Base-by-base conservation (phyloP, 2,113 vertebrate species). In the Tupaia chinensis region DNA sequence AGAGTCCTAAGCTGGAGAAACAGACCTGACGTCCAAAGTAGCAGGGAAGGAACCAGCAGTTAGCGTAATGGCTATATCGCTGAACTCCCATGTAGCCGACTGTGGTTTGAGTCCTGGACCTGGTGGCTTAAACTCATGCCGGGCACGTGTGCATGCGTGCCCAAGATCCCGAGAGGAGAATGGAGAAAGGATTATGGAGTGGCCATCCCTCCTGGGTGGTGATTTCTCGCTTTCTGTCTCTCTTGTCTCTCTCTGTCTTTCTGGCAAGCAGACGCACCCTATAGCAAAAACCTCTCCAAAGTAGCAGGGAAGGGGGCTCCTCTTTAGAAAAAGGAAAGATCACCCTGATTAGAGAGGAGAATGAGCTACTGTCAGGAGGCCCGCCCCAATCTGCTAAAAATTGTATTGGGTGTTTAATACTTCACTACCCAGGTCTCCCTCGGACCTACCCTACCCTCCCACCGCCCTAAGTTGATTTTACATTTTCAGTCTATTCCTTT, bases 251-350 rank as follows among this genome's bases (percentile, higher is more conserved):
- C 44, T 44, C 44, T 44, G 44, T 44, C 44, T 44, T 44, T 44
- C 44, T 44, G 44, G 44, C 44, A 44, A 44, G 44, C 44, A 5
- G 44, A 44, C 3, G 44, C 44, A 5, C 44, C 44, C 44, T 44
- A 44, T 44, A 44, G 44, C 44, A 44, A 44, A 44, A 44, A 44
- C 44, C 44, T 44, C 44, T 60, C 22, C 44, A 81, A 92, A 56
- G 44, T 0, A 74, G 16, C 22, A 60, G n/a, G 16, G 17, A 54
- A 23, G 83, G 34, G 34, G 16, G 3, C 53, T 2, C 0, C 0
- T 15, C 5, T 82, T 88, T 7, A 61, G n/a, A 72, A 23, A 16
- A 13, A n/a, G 7, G 25, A 2, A 12, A 53, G 23, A n/a, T 76
- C 34, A 27, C 23, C 19, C 69, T 78, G 53, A 80, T 8, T 3